phyloP scores from a whole-genome alignment of 2,113 vertebrate genomes.

The Loxodonta africana region DNA sequence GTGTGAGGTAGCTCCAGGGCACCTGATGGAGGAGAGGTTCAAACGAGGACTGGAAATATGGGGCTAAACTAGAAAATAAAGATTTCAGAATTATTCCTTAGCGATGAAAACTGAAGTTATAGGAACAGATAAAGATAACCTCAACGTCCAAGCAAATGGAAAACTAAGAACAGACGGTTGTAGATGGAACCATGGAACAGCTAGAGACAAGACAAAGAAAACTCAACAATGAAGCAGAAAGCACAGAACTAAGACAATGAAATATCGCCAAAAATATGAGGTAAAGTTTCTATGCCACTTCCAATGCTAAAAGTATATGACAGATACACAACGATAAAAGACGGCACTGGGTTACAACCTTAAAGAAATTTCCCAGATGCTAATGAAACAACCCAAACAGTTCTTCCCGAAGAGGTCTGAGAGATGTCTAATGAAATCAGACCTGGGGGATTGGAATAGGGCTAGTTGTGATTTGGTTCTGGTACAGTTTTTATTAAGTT shows the following conservation, averaged over 20 bases:
- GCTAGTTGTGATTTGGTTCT: not conserved
- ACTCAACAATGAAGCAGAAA: not conserved
- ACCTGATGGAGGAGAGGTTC: not conserved
- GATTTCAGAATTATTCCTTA: not conserved
- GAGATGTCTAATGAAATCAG: not conserved
- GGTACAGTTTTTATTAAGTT: not conserved
- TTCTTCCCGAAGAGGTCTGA: not conserved
- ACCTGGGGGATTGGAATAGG: not conserved
- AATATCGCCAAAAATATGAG: not conserved
- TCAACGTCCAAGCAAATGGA: not conserved
- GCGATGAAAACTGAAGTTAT: not conserved
- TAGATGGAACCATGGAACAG: not conserved
- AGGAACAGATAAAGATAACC: not conserved
- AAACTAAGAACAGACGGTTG: not conserved
- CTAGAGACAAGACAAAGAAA: not conserved
- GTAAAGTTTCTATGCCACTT: not conserved
- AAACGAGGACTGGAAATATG: not conserved
- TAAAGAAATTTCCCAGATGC: not conserved
- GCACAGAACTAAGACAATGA: not conserved
- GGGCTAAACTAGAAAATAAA: not conserved
- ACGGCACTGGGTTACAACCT: not conserved
- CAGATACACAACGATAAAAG: not conserved
- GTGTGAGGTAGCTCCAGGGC: not conserved
- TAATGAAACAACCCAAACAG: not conserved
- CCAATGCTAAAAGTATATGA: not conserved